Evolutionary conservation across 2,113 vertebrate genomes (phyloP).

Genomic region (Vulpes ferrilata): DNA sequence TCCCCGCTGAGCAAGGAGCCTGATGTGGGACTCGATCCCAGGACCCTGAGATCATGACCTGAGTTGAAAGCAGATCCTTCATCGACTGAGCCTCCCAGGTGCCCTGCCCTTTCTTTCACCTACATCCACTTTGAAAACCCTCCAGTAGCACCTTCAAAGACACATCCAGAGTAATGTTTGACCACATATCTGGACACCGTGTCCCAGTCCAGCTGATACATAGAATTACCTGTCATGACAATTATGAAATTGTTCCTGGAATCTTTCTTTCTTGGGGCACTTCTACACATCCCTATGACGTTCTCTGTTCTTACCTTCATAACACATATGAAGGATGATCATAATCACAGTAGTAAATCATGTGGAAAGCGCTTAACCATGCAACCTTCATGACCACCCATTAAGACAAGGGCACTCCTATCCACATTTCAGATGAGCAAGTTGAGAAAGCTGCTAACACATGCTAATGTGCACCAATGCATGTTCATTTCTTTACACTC

Average conservation of each 20-base stretch:
- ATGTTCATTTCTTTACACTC: too few species aligned
- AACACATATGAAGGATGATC: background rate
- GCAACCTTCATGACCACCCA: background rate
- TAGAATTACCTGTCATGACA: background rate
- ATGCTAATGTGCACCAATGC: accelerated
- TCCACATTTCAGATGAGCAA: background rate
- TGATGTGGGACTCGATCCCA: too few species aligned
- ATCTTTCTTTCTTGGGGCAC: background rate
- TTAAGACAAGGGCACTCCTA: background rate
- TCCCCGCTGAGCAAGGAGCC: too few species aligned
- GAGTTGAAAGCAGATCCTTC: too few species aligned
- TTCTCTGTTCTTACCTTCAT: background rate
- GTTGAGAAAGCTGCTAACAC: too few species aligned
- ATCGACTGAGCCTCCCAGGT: too few species aligned
- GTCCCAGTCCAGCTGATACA: background rate
- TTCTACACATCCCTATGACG: accelerated
- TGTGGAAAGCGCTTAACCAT: accelerated
- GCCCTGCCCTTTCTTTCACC: too few species aligned
- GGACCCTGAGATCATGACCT: too few species aligned
- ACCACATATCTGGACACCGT: accelerated
- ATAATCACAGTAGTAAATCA: too few species aligned
- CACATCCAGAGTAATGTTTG: background rate
- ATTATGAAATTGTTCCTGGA: background rate
- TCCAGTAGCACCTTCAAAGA: too few species aligned
- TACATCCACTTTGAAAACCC: background rate